Evolutionary conservation across 2,888 invertebrate species (phyloP), one percentile per base, ranked within the genome.

Genomic region (Caenorhabditis sp.): DNA sequence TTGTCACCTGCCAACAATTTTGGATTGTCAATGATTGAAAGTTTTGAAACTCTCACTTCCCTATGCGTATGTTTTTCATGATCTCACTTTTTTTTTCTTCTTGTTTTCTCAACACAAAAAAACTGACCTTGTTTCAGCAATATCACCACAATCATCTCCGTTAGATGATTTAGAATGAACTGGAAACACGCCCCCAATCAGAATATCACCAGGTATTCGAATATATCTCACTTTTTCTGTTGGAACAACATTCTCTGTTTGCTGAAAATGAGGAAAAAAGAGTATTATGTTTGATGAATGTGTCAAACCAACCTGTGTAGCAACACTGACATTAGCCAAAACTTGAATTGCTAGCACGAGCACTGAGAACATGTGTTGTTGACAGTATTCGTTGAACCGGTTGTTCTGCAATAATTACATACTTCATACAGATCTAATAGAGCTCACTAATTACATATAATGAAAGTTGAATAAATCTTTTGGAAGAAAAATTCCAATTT

Each of bases 151-250:
- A 54, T 78, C 83, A 49, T 82, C 85, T 5, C 88, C 87, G 57
- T 87, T 78, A 62, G 72, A 67, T 49, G 84, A 82, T 79, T 90
- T 90, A 72, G 91, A 91, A 81, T 91, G 91, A 24, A 91, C 90
- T 8, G 91, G 91, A 79, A 91, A 91, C 31, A 91, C 88, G 0
- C 91, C 91, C 0, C 91, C 91, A 36, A 91, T 86, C 53, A 91
- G 88, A 26, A 91, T 88, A 76, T 91, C 90, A 1, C 91, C 91
- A 21, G 79, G 70, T 21, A 85, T 81, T 24, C 81, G 76, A 86
- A 95, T 94, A 55, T 17, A 55, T 24, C 12, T 66, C 49, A 70
- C 66, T 50, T 70, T 70, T 49, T 60, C 51, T 37, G 55, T 37
- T 37, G 55, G 55, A 55, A 59, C 43, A 43, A 17, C 17, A 17